Evolutionary conservation across 2,888 invertebrate species (phyloP).

Genomic region (Gerris lacustris): DNA sequence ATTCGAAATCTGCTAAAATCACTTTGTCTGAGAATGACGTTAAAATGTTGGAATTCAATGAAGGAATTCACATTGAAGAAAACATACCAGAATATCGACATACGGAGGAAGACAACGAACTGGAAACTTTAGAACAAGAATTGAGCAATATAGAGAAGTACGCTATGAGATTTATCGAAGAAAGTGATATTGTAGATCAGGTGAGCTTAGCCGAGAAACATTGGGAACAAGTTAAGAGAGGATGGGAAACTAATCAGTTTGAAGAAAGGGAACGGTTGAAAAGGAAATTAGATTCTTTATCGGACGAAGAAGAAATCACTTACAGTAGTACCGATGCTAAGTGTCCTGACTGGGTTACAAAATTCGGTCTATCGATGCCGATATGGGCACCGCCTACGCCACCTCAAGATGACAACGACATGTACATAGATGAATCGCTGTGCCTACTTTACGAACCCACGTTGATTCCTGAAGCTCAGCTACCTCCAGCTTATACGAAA

Average conservation of each 20-base stretch:
- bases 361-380: constrained; percentile 40
- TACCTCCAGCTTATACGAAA: constrained; percentile 68
- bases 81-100: too few species aligned
- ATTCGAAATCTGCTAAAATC: too few species aligned
- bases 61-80: too few species aligned
- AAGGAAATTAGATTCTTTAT: constrained; percentile 45
- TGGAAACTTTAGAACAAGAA: background rate
- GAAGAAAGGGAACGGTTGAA: constrained; percentile 51
- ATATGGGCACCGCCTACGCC: constrained; percentile 97
- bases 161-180: constrained; percentile 86
- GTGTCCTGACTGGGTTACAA: background rate
- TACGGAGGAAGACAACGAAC: background rate
- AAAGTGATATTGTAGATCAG: constrained; percentile 72
- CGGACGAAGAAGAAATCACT: constrained; percentile 52
- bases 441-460: constrained; percentile 67
- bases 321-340: constrained; percentile 61
- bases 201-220: constrained; percentile 77
- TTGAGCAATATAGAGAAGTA: constrained; percentile 76
- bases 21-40: too few species aligned
- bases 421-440: constrained; percentile 76
- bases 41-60: too few species aligned
- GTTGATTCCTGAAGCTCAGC: constrained; percentile 61
- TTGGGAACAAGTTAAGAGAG: constrained; percentile 69
- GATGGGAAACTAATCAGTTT: constrained; percentile 67
- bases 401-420: constrained; percentile 81